These are phyloP conservation scores for Drosophila trichaetosa DNA, from an alignment of 2,888 invertebrate species.

Conservation along the genomic window DNA sequence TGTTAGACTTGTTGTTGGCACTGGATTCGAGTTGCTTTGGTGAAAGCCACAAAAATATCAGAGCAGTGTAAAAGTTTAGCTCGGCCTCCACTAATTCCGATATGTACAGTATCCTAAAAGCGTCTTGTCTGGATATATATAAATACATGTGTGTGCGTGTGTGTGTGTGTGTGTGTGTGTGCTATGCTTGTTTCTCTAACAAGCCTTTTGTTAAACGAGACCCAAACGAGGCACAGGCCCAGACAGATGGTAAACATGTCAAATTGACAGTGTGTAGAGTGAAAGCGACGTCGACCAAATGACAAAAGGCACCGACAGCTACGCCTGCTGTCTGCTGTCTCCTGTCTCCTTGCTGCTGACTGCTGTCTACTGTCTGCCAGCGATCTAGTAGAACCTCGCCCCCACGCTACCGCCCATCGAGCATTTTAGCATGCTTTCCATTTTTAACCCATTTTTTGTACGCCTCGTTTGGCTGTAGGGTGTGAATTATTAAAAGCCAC, in stretches of 20 bases:
- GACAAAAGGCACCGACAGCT: slow-evolving; percentile 66
- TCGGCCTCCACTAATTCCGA: slow-evolving; percentile 36
- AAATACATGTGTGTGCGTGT: neutral
- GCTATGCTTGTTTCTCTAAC: slow-evolving; percentile 54
- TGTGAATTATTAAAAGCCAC: slow-evolving; percentile 79
- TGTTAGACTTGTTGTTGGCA: slow-evolving; percentile 3
- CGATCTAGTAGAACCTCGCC: neutral
- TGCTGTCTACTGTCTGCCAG: slow-evolving; percentile 7
- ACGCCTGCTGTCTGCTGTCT: slow-evolving; percentile 17
- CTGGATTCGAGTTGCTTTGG: slow-evolving; percentile 16
- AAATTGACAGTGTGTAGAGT: slow-evolving; percentile 76
- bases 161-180: slow-evolving; percentile 5
- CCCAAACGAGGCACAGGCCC: slow-evolving; percentile 47
- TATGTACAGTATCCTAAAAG: slow-evolving; percentile 27
- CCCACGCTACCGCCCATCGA: slow-evolving; percentile 4
- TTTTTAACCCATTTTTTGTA: slow-evolving; percentile 70
- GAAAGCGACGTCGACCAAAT: slow-evolving; percentile 72
- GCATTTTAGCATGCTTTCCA: slow-evolving; percentile 41
- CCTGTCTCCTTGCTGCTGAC: slow-evolving; percentile 10
- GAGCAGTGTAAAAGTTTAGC: slow-evolving; percentile 48
- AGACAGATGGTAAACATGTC: slow-evolving; percentile 82
- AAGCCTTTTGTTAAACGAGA: slow-evolving; percentile 72
- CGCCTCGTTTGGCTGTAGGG: slow-evolving; percentile 57
- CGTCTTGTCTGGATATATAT: slow-evolving; percentile 29
- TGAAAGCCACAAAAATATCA: slow-evolving; percentile 53